These are phyloP conservation scores for Chitala chitala DNA, from an alignment of 2,113 vertebrate genomes.

Conservation along the genomic window DNA sequence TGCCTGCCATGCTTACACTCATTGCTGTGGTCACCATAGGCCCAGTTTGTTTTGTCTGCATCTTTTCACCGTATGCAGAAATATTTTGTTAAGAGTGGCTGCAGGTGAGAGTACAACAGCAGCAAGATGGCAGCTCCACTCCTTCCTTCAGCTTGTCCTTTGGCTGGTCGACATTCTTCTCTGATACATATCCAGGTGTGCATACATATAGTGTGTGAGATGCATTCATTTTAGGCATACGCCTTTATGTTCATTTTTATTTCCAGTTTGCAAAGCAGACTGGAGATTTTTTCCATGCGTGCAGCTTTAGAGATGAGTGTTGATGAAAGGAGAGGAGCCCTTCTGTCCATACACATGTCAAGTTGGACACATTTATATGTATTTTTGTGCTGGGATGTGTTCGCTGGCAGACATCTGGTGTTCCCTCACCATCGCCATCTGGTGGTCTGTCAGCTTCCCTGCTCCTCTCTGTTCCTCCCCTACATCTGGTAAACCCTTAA, in stretches of 20 bases:
- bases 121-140: too few relatives aligned
- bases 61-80: too few relatives aligned
- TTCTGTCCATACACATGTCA: not conserved
- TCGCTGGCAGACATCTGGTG: not conserved
- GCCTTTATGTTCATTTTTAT: not conserved
- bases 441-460: slow-evolving; percentile 18
- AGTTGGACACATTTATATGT: not conserved
- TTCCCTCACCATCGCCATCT: slow-evolving; percentile 10
- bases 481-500: slow-evolving; percentile 14
- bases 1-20: too few relatives aligned
- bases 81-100: too few relatives aligned
- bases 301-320: not conserved
- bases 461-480: slow-evolving; percentile 23
- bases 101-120: too few relatives aligned
- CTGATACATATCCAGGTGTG: not conserved
- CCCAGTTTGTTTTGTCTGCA: too few relatives aligned
- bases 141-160: not conserved
- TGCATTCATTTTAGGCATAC: not conserved
- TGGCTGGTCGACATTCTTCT: not conserved
- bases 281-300: too few relatives aligned
- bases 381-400: slow-evolving; percentile 10
- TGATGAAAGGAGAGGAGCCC: not conserved
- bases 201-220: not conserved
- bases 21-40: too few relatives aligned
- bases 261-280: too few relatives aligned